Base-by-base conservation (phyloP, 1,140 invertebrate genomes). In the Aradophagus sp. region DNA sequence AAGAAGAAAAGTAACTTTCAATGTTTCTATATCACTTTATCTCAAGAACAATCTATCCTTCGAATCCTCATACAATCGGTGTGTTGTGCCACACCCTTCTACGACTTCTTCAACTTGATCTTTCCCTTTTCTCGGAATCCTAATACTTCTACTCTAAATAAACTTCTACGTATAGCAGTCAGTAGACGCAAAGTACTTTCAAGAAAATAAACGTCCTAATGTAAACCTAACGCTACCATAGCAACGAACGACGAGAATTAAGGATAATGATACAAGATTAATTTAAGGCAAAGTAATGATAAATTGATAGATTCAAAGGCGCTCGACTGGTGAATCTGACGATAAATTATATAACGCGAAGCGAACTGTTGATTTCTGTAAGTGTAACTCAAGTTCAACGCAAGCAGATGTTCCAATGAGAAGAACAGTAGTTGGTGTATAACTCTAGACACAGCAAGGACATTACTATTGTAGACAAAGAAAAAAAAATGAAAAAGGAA, bases 21-120 rank as follows among this genome's bases (percentile, higher is more conserved):
- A 61, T 63, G 42, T 71, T 65, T 71, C 68, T 71, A 59, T 65
- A 65, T 55, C 59, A 59, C 53, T 71, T 71, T 59, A 70, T 56
- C 61, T 42, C 41, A 47, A 55, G 17, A 52, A 52, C 50, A 56
- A 58, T 41, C 52, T 67, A 45, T 67, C 53, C 68, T 65, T 65
- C 52, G 53, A 71, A 8, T 59, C 45, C 53, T 63, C 53, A 45
- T 63, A 63, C 38, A 58, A 71, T 71, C 38, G 59, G 36, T 41
- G 32, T 61, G 32, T 62, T n/a, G n/a, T 23, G 27, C 19, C 17
- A 50, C 45, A 62, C 39, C 35, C 59, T 44, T 52, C 41, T 63
- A 59, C 11, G 20, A 56, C 50, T 70, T 61, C 29, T 45, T 48
- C 32, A 50, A 62, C 44, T 58, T 52, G 26, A 55, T 31, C 58